Percentiles rank a stretch among this genome's conserved stretches.
Conservation (phyloP, 2,113 vertebrate genomes). For the Planiliza haematocheilus region DNA sequence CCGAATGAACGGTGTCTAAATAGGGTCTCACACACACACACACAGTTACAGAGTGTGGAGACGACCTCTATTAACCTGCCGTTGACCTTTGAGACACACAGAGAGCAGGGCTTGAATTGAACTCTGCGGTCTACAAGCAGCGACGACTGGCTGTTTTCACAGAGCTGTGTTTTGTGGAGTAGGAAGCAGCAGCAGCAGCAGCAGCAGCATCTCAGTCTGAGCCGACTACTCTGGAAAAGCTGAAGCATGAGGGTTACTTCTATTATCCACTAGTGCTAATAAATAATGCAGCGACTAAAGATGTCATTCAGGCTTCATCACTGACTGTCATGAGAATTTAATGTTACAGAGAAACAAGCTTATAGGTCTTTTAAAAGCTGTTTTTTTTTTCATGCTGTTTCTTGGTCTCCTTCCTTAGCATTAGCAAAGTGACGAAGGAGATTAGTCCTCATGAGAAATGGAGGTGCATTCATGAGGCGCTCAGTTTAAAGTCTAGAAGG, state of each 20-base stretch:
- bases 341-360: neutral
- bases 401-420: too few relatives aligned
- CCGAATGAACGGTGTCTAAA: constrained; percentile 23
- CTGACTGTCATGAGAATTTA: neutral
- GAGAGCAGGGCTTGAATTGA: constrained; percentile 12
- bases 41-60: constrained; percentile 1
- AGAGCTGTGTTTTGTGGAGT: neutral
- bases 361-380: too few relatives aligned
- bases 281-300: neutral
- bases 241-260: neutral
- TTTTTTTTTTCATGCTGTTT: too few relatives aligned
- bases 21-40: neutral
- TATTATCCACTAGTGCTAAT: neutral
- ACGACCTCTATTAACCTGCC: constrained; percentile 61
- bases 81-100: constrained; percentile 50
- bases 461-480: too few relatives aligned
- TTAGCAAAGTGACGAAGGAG: too few relatives aligned
- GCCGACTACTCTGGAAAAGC: neutral
- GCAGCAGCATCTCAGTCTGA: too few relatives aligned
- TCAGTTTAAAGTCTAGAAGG: too few relatives aligned
- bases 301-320: too few relatives aligned
- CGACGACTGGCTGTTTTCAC: constrained; percentile 12
- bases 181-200: neutral
- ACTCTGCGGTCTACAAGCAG: constrained; percentile 17
- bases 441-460: too few relatives aligned